Evolutionary conservation across 2,113 vertebrate genomes (phyloP).

Genomic region (Apodemus sylvaticus): DNA sequence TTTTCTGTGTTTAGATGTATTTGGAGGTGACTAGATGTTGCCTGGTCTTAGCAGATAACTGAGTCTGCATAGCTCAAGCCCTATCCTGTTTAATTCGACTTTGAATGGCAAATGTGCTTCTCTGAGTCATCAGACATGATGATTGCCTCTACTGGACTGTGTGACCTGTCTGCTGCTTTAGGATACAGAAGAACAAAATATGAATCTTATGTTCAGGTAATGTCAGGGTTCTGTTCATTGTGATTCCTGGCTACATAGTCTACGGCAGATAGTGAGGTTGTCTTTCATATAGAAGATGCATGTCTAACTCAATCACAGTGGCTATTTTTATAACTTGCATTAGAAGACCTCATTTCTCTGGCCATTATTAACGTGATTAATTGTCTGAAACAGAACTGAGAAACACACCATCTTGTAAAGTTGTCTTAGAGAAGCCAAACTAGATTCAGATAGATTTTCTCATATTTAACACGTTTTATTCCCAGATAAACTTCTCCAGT

Average conservation of each 20-base stretch:
- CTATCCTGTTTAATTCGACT: slow-evolving; percentile 83
- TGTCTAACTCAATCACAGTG: slow-evolving; percentile 13
- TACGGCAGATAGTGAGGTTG: background rate
- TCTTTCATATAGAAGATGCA: background rate
- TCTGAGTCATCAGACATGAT: slow-evolving; percentile 82
- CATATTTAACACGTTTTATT: background rate
- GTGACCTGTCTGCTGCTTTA: slow-evolving; percentile 70
- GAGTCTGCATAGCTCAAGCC: slow-evolving; percentile 67
- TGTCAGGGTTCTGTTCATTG: background rate
- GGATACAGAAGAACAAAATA: background rate
- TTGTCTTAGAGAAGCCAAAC: slow-evolving; percentile 16
- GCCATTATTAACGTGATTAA: slow-evolving; percentile 45
- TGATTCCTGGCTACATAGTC: background rate
- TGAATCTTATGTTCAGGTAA: background rate
- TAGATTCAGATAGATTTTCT: slow-evolving; percentile 26
- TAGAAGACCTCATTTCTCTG: slow-evolving; percentile 61
- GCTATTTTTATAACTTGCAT: slow-evolving; percentile 49
- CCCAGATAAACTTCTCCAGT: background rate
- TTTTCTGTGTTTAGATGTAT: slow-evolving; percentile 76
- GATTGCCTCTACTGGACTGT: slow-evolving; percentile 41
- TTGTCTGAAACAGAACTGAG: slow-evolving; percentile 34
- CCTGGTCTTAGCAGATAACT: slow-evolving; percentile 84
- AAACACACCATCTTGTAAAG: slow-evolving; percentile 32
- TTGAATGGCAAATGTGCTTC: slow-evolving; percentile 83
- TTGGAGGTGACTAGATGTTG: slow-evolving; percentile 80